Percentiles rank a stretch among this genome's conserved stretches.
These are phyloP conservation scores for Pardalotus punctatus DNA, from an alignment of 2,113 vertebrate genomes.

Conservation along the genomic window DNA sequence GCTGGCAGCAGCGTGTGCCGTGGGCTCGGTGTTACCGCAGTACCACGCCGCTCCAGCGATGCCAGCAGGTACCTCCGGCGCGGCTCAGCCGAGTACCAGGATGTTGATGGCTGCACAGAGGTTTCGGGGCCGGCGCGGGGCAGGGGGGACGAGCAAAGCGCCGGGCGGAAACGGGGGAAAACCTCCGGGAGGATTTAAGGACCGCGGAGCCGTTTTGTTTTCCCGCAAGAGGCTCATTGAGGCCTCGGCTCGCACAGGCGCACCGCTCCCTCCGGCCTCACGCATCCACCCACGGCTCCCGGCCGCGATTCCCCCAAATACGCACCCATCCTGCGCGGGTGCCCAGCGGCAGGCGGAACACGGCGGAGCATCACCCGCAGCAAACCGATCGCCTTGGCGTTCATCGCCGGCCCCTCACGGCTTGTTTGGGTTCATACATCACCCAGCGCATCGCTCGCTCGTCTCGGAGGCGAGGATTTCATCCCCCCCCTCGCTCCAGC, in stretches of 20 bases:
- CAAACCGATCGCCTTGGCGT: neutral
- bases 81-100: constrained; percentile 10
- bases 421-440: neutral
- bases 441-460: neutral
- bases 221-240: neutral
- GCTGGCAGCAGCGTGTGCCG: constrained; percentile 10
- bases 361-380: neutral
- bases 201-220: constrained; percentile 21
- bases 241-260: constrained; percentile 18
- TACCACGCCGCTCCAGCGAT: neutral
- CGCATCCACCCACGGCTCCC: neutral
- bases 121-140: neutral
- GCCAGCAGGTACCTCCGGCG: constrained; percentile 33
- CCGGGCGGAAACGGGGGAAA: neutral
- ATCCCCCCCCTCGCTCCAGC: neutral
- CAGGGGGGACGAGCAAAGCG: neutral
- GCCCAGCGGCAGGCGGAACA: neutral
- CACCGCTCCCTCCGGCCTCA: neutral
- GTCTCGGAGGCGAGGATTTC: neutral
- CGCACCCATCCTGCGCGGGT: constrained; percentile 5
- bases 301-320: neutral
- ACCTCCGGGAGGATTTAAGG: neutral
- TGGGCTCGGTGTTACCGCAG: constrained; percentile 34
- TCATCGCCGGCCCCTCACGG: neutral
- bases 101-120: constrained; percentile 6